Conservation (phyloP, 64 coral and sea anemone species). For the Pachyseris speciosa region DNA sequence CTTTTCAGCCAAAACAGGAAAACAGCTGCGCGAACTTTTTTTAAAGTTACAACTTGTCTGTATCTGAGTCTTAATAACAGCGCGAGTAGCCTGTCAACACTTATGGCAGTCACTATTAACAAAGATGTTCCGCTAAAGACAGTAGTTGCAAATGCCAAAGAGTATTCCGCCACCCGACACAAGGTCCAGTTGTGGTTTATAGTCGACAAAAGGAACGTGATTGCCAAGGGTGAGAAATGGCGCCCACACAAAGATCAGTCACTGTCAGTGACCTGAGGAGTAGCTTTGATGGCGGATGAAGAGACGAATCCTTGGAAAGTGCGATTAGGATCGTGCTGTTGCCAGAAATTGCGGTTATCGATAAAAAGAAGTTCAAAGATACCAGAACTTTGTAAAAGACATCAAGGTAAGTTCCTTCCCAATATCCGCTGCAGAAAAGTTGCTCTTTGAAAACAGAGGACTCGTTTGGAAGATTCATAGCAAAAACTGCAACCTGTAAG, state of each 20-base stretch:
- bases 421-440: neutral
- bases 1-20: neutral
- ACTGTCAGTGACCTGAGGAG: conserved; percentile 49
- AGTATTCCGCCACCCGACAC: neutral
- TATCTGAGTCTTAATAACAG: too few relatives aligned
- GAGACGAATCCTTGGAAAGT: conserved; percentile 30
- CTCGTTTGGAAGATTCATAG: neutral
- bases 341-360: conserved; percentile 28
- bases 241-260: conserved; percentile 67
- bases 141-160: neutral
- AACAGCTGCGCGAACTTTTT: neutral
- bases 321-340: conserved; percentile 58
- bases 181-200: neutral
- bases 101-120: neutral
- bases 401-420: neutral
- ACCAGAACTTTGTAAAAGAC: neutral
- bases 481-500: too few relatives aligned
- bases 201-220: neutral
- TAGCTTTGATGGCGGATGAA: conserved; percentile 61
- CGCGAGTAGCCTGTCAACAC: too few relatives aligned
- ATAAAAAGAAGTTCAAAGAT: neutral
- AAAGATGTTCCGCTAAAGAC: neutral
- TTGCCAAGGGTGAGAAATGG: conserved; percentile 49
- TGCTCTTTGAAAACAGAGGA: neutral
- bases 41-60: too few relatives aligned